Base-by-base conservation (phyloP, 2,888 invertebrate species). In the Conus canariensis region DNA sequence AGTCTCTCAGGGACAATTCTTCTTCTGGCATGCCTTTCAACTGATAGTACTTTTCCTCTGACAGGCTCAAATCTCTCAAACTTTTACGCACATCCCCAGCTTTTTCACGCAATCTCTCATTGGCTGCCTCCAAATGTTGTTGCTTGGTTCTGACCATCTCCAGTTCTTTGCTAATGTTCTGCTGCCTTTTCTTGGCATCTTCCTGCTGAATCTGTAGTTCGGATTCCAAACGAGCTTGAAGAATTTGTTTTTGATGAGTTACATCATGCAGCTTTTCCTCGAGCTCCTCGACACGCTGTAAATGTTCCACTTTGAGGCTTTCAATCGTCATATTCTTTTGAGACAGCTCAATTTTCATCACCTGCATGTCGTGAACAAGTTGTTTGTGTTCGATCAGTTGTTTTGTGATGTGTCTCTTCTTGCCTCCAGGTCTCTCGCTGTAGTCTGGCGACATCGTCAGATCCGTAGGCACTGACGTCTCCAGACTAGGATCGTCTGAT, bases 281-380 rank as follows among this genome's bases (percentile, higher is more conserved):
- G 9, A 96, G 92, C 88, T 96, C 96, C 91, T 96, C 96, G 4
- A 94, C 94, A 92, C 93, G 95, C 80, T 95, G 94, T 90, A 95
- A 92, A 90, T 94, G 93, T 88, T 96, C 96, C 5, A 95, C 95
- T 93, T 96, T 96, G 92, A 96, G 92, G 92, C 95, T 96, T 90
- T 96, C 96, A 59, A 96, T 92, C 30, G 95, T 93, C 87, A 96
- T 92, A 90, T 95, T 95, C 91, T 96, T 96, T 90, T 96, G 96
- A 8, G 96, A 96, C 59, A 96, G 91, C 92, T 96, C 96, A 88
- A 96, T 96, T 91, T 96, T 96, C 14, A 96, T 92, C n/a, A 96
- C 91, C 90, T 96, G 96, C 74, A 96, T 89, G 91, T 96, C 96
- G 91, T 96, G 96, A 25, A 95, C 88, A 16, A 96, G 93, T 91